These are phyloP conservation scores for Camptogramma bilineatum DNA, from an alignment of 2,888 invertebrate genomes.

Conservation along the genomic window DNA sequence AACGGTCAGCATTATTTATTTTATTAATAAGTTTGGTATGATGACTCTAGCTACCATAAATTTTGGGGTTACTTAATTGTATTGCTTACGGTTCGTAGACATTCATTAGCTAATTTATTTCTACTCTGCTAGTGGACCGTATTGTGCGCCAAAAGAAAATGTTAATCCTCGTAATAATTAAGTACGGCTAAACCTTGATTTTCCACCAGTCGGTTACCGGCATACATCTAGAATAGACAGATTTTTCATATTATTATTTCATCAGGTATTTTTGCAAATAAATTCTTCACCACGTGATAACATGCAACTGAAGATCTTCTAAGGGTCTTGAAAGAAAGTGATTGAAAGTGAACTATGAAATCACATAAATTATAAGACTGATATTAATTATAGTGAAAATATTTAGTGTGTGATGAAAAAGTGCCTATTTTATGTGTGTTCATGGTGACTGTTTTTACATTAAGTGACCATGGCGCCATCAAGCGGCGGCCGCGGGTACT, in stretches of 20 bases:
- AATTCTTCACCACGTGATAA: too few species aligned
- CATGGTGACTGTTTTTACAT: conserved; percentile 89
- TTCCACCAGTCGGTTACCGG: conserved; percentile 77
- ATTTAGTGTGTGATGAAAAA: conserved; percentile 34
- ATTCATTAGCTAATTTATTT: not conserved
- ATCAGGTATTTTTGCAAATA: not conserved
- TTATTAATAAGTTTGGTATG: too few species aligned
- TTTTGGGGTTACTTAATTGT: not conserved
- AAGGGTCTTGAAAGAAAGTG: too few species aligned
- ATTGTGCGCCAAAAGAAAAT: conserved; percentile 80
- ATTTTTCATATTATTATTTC: conserved; percentile 36
- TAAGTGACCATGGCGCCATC: conserved; percentile 86
- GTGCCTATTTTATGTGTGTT: conserved; percentile 69
- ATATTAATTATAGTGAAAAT: conserved; percentile 12
- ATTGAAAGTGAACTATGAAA: conserved; percentile 23
- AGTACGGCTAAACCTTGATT: conserved; percentile 76
- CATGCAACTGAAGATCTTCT: not conserved
- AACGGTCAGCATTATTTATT: too few species aligned
- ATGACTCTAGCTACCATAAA: not conserved
- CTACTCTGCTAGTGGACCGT: conserved; percentile 48
- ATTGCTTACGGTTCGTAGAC: conserved; percentile 10
- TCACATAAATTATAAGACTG: conserved; percentile 1
- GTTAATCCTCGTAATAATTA: conserved; percentile 79
- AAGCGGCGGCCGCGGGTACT: conserved; percentile 84
- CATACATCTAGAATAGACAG: conserved; percentile 61